Percentiles rank a stretch among this genome's conserved stretches.
Conservation (phyloP, 2,113 vertebrate species). For the Piaya cayana region DNA sequence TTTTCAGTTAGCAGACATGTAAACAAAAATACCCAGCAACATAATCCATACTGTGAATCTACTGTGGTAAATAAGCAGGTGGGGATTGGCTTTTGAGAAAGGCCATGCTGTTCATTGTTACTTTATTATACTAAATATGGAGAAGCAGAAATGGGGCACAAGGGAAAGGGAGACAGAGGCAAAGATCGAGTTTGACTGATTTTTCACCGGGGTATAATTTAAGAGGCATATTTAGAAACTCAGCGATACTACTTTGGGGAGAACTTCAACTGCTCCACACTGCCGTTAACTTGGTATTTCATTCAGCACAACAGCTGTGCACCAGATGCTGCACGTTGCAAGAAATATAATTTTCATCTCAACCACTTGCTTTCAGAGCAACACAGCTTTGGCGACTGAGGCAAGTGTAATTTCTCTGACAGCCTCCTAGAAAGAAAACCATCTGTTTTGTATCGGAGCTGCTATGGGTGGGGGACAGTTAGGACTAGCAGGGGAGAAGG, state of each 20-base stretch:
- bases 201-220: conserved; percentile 57
- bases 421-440: conserved; percentile 38
- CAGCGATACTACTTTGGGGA: conserved; percentile 56
- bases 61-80: conserved; percentile 18
- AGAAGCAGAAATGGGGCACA: conserved; percentile 2
- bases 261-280: conserved; percentile 11
- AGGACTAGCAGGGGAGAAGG: neutral
- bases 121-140: conserved; percentile 29
- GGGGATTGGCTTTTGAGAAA: neutral
- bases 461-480: neutral
- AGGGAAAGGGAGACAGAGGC: neutral
- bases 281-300: conserved; percentile 57
- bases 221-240: conserved; percentile 68
- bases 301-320: conserved; percentile 71
- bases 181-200: conserved; percentile 24
- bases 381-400: neutral
- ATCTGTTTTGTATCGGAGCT: neutral
- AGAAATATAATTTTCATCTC: conserved; percentile 46
- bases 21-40: conserved; percentile 18
- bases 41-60: neutral
- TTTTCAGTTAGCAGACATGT: conserved; percentile 16
- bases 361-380: conserved; percentile 26
- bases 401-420: conserved; percentile 36
- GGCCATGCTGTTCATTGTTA: neutral
- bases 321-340: conserved; percentile 70